Evolutionary conservation across 2,113 vertebrate species (phyloP), one percentile per base, ranked within the genome.

Genomic region (Stictonetta naevosa): DNA sequence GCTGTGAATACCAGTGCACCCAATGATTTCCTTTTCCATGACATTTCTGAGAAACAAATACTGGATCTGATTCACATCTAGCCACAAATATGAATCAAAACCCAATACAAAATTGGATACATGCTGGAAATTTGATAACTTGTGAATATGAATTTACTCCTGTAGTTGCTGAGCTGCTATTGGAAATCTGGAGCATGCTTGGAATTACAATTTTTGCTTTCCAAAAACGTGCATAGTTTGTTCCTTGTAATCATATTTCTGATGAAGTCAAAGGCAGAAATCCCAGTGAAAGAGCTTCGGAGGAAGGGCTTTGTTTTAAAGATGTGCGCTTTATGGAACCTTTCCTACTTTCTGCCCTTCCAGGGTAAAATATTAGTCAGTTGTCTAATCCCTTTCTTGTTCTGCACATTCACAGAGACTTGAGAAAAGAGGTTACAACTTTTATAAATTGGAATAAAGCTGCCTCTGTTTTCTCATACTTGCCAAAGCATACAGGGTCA

Each of bases 71-170:
- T 93, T 94, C 91, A 76, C 91, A 38, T 94, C 86, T 50, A 96
- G 86, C 91, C 92, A 95, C 95, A 96, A 96, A 79, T 79, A 95
- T 96, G 96, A 96, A 97, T 89, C 91, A 97, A 96, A 96, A 94
- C 86, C 88, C 93, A 95, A 82, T 18, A 38, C 86, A 80, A 29
- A 97, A 89, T 63, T 96, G 96, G 96, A 96, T 23, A 8, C 71
- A 38, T 0, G 2, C 66, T 83, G 81, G 91, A 97, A 97, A 96
- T 80, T 83, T 73, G 93, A 96, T 95, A 91, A 96, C 88, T 91
- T 96, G 95, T 71, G 96, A 96, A 96, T 96, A 73, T 46, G 91
- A 84, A 82, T 93, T 88, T 92, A 94, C 88, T 92, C 80, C 90
- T 80, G 91, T 38, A 91, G 92, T 66, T 87, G 36, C 86, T 59